Evolutionary conservation across 2,888 invertebrate species (phyloP).

Genomic region (Trachelus stipa): DNA sequence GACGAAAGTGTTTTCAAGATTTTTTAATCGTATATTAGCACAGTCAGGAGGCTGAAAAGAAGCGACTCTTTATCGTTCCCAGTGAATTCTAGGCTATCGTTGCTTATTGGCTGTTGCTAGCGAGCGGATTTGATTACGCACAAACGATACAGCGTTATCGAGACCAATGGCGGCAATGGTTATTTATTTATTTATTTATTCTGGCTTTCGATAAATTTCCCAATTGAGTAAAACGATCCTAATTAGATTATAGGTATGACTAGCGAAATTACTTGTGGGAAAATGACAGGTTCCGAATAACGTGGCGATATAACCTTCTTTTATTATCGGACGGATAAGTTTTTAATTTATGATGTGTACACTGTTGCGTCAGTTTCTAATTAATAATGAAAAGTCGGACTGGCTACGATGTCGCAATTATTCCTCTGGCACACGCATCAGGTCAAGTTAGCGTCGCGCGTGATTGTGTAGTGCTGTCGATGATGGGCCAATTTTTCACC

Average conservation of each 20-base stretch:
- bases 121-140: neutral
- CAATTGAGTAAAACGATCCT: neutral
- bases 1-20: neutral
- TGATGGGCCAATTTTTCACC: conserved; percentile 44
- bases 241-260: neutral
- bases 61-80: neutral
- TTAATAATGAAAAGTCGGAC: conserved; percentile 31
- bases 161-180: neutral
- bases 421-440: conserved; percentile 14
- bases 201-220: neutral
- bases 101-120: neutral
- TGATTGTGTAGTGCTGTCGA: conserved; percentile 22
- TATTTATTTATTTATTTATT: neutral
- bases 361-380: conserved; percentile 38
- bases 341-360: conserved; percentile 26
- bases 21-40: neutral
- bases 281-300: neutral
- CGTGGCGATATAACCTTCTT: conserved; percentile 14
- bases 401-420: neutral
- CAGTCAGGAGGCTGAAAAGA: neutral
- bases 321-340: conserved; percentile 10
- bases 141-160: neutral
- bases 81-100: neutral
- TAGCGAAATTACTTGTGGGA: too few species aligned
- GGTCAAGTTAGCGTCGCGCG: conserved; percentile 8